phyloP scores from a whole-genome alignment of 2,888 invertebrate species.

The Andrena haemorrhoa region DNA sequence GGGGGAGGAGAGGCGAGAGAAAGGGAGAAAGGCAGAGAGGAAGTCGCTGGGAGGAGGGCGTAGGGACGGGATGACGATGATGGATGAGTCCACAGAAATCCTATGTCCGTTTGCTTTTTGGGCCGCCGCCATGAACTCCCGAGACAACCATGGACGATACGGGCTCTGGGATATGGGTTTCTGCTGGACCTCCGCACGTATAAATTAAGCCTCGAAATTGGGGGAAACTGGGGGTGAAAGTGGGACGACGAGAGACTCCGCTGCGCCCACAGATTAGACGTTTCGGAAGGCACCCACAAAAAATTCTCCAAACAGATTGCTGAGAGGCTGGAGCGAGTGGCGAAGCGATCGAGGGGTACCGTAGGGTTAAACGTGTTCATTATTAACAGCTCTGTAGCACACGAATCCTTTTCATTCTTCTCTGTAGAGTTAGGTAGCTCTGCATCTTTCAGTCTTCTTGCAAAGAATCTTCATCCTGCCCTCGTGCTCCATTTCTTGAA shows the following conservation, averaged over 20 bases:
- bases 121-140: constrained; percentile 79
- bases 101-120: constrained; percentile 81
- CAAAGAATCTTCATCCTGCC: background rate
- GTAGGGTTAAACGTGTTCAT: constrained; percentile 9
- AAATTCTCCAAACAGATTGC: constrained; percentile 6
- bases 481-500: too few relatives aligned
- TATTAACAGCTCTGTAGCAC: background rate
- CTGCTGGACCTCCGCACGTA: constrained; percentile 1
- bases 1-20: background rate
- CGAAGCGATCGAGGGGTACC: background rate
- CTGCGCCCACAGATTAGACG: background rate
- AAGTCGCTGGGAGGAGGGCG: constrained; percentile 74
- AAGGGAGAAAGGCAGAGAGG: constrained; percentile 60
- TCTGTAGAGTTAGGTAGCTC: background rate
- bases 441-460: background rate
- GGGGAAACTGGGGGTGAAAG: constrained; percentile 32
- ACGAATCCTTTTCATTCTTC: background rate
- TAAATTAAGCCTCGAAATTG: constrained; percentile 42
- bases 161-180: constrained; percentile 50
- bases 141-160: constrained; percentile 67
- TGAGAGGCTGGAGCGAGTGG: background rate
- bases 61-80: constrained; percentile 83
- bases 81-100: constrained; percentile 83
- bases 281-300: background rate
- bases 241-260: background rate